Base-by-base conservation (phyloP, 2,113 vertebrate species). In the Thamnaconus septentrionalis region DNA sequence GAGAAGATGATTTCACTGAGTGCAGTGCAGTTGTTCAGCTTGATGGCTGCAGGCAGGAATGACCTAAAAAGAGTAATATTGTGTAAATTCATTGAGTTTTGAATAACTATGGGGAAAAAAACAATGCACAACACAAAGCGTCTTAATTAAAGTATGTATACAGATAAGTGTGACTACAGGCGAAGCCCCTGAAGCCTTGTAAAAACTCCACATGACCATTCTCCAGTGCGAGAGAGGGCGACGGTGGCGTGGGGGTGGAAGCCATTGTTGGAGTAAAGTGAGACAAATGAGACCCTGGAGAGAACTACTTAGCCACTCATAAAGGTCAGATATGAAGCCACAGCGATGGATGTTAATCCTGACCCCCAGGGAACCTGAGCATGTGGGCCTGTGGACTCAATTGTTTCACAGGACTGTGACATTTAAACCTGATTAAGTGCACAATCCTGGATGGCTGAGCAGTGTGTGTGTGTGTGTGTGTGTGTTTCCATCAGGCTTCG, bases 241-340 rank as follows among this genome's bases (percentile, higher is more conserved):
- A 31, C 18, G 18, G 18, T 72, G 3, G 59, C 56, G 64, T 57
- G 66, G 43, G 54, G 66, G 63, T n/a, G 58, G 66, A 66, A 67
- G 53, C 64, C 64, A 67, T 64, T 77, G 79, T 81, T 10, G 45
- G 48, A 79, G 42, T 73, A 71, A 83, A 76, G 75, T 80, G 84
- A 87, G 75, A 80, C 85, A 89, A 85, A 90, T 83, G 83, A 89
- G 87, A 80, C 87, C 87, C 86, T 56, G 61, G 89, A 88, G 88
- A 88, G 76, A 56, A 66, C 62, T 74, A 79, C 85, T 89, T 85
- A 83, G 73, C 72, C 58, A 62, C 80, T 84, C 76, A 76, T 85
- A 90, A 92, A 92, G 90, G 90, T 91, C 90, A 92, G 81, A 85
- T 83, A 88, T 87, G 82, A 63, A 78, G 75, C 73, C 71, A 79